Base-by-base conservation (phyloP, 1,140 invertebrate genomes). In the Listronotus oregonensis region DNA sequence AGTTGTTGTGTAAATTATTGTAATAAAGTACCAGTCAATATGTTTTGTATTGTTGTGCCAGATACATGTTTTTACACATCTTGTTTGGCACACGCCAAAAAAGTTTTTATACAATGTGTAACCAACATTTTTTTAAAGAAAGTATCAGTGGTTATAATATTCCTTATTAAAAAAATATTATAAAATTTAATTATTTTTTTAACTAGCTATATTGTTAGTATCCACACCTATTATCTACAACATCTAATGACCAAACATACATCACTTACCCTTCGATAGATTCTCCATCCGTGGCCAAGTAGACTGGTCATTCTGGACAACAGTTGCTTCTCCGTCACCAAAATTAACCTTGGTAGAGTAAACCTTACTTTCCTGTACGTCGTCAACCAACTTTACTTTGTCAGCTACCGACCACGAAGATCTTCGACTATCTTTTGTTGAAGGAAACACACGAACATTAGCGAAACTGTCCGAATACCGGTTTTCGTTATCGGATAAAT, bases 331-430 rank as follows among this genome's bases (percentile, higher is more conserved):
- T 10, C 79, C 79, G 52, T 77, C 70, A 21, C 80, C 80, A 77
- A 80, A 78, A 73, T 85, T 85, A 39, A 86, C 81, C 73, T 82
- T 85, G 0, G 85, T 85, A 0, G 84, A 85, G 73, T 83, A 85
- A 10, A 83, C 83, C 70, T 76, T 79, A 58, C 58, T 74, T 67
- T 77, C 73, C 59, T 75, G 71, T 17, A 73, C 57, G 6, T 80
- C 78, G 44, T 79, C 77, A 9, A 75, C 73, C 58, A 75, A 70
- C 66, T 73, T 77, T 11, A 82, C 74, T 21, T 79, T 77, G 71
- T 84, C 81, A 4, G 82, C 79, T 43, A 83, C 82, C n/a, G 79
- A 80, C 77, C 78, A 80, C 40, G 77, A 76, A 0, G 77, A 74
- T 59, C 73, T 62, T 63, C 75, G 65, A 55, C 71, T 66, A 52